Percentiles rank a stretch among this genome's conserved stretches.
phyloP scores from a whole-genome alignment of 2,888 invertebrate species.

The Volucella zonaria region DNA sequence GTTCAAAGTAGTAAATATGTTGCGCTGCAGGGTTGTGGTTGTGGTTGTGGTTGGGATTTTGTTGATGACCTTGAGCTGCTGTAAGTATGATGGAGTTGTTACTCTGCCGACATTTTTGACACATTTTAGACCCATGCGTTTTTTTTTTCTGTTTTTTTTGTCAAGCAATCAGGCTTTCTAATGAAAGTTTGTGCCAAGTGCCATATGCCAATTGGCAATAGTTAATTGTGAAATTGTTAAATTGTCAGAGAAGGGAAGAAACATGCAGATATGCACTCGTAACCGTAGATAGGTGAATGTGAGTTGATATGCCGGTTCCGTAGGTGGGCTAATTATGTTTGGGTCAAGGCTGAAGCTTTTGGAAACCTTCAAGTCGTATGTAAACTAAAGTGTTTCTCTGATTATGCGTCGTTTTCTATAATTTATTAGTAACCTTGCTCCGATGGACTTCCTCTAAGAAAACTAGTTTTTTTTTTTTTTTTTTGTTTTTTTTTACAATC shows the following conservation, averaged over 20 bases:
- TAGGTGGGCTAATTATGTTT: constrained; percentile 44
- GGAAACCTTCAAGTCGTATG: constrained; percentile 47
- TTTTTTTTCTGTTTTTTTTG: not conserved
- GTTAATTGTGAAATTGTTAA: too few relatives aligned
- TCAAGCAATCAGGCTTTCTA: constrained; percentile 8
- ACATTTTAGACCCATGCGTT: constrained; percentile 15
- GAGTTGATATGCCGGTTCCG: constrained; percentile 59
- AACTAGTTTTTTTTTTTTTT: not conserved
- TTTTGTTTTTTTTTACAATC: not conserved
- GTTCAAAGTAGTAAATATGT: constrained; percentile 72
- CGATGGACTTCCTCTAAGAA: constrained; percentile 34
- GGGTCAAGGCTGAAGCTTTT: constrained; percentile 65
- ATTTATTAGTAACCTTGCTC: constrained; percentile 61
- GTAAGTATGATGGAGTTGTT: constrained; percentile 58
- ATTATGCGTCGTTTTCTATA: constrained; percentile 16
- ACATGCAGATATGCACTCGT: too few relatives aligned
- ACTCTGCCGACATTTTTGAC: constrained; percentile 3
- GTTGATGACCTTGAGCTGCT: constrained; percentile 65
- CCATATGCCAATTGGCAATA: not conserved
- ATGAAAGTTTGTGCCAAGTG: constrained; percentile 7
- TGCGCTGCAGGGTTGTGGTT: constrained; percentile 44
- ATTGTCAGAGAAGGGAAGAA: not conserved
- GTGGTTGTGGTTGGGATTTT: constrained; percentile 57
- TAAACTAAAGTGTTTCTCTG: constrained; percentile 17
- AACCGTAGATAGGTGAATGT: not conserved